Conservation (phyloP, 2,888 invertebrate genomes). For the Exephanes ischioxanthus region DNA sequence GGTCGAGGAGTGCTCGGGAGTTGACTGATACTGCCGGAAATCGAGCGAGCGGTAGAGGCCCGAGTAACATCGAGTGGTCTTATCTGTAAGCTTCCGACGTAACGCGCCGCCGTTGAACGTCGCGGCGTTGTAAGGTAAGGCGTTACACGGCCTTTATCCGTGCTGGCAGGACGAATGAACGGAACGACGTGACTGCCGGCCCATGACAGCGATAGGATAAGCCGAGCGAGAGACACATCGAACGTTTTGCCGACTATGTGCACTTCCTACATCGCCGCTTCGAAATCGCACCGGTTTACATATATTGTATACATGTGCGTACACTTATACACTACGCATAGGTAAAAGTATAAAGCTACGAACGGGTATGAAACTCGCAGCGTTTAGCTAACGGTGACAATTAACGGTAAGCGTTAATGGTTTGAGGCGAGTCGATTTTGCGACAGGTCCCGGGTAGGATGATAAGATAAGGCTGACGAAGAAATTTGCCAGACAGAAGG, state of each 20-base stretch:
- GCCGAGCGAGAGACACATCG: constrained; percentile 63
- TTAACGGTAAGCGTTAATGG: constrained; percentile 74
- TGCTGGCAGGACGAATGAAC: constrained; percentile 63
- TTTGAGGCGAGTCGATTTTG: constrained; percentile 50
- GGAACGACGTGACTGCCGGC: constrained; percentile 75
- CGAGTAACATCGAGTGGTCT: constrained; percentile 44
- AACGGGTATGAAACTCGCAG: background rate
- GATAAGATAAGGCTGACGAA: constrained; percentile 39
- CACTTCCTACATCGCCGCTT: constrained; percentile 78
- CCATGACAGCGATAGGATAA: constrained; percentile 81
- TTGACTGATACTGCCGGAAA: constrained; percentile 55
- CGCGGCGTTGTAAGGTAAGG: constrained; percentile 7
- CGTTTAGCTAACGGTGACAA: constrained; percentile 74
- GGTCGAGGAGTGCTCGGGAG: constrained; percentile 30
- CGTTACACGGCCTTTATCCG: constrained; percentile 50
- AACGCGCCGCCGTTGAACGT: constrained; percentile 29
- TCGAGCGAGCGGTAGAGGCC: constrained; percentile 44
- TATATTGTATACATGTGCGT: background rate
- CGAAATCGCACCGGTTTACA: constrained; percentile 65
- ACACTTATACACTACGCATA: background rate
- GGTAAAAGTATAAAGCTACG: background rate
- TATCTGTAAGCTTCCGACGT: constrained; percentile 64
- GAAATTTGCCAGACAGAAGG: background rate
- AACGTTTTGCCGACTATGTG: constrained; percentile 19
- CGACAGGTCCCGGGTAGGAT: constrained; percentile 21